These are phyloP conservation scores for Aphidius gifuensis DNA, from an alignment of 1,140 invertebrate genomes.

Conservation along the genomic window DNA sequence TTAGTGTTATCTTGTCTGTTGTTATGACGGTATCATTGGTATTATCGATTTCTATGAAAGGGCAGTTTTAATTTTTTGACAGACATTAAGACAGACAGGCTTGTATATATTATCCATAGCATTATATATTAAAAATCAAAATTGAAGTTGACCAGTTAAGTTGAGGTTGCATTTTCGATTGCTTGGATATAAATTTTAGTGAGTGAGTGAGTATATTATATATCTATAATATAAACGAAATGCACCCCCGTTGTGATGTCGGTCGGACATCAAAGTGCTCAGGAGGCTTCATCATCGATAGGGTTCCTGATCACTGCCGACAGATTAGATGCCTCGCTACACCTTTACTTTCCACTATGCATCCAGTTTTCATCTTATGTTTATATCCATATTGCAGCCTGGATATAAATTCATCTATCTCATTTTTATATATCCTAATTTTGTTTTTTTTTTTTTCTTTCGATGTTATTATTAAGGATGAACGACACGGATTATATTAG, in stretches of 20 bases:
- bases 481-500: no score
- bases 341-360: constrained; percentile 27
- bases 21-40: constrained; percentile 18
- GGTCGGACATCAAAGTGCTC: constrained; percentile 51
- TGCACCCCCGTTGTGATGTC: constrained; percentile 45
- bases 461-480: not conserved
- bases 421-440: not conserved
- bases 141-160: no score
- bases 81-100: constrained; percentile 39
- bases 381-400: constrained; percentile 24
- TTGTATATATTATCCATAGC: no score
- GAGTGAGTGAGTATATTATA: no score
- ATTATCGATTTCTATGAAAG: constrained; percentile 20
- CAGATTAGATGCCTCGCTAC: constrained; percentile 47
- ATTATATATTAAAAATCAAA: no score
- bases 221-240: constrained; percentile 9
- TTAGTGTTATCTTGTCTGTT: not conserved
- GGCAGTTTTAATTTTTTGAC: constrained; percentile 24
- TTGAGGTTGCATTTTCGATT: no score
- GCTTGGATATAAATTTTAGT: no score
- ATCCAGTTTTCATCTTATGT: constrained; percentile 28
- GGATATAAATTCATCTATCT: no score
- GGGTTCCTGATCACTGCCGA: constrained; percentile 52
- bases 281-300: constrained; percentile 55
- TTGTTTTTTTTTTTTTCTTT: constrained; percentile 14